Evolutionary conservation across 1,140 invertebrate genomes (phyloP).

Genomic region (Panagrolaimus sp.): DNA sequence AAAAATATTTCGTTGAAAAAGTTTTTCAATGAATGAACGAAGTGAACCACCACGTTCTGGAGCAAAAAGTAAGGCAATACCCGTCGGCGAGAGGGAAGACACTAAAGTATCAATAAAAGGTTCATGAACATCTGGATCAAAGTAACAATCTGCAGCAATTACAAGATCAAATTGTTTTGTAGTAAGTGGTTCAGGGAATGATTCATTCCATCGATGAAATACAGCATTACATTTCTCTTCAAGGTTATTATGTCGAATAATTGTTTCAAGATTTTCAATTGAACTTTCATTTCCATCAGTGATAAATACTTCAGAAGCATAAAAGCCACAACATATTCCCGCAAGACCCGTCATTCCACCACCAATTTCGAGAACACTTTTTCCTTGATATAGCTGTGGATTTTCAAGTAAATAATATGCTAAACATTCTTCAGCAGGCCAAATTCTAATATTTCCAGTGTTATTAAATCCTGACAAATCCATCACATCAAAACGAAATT

Average conservation of each 20-base stretch:
- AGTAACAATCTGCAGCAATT: background rate
- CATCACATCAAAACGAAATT: no score
- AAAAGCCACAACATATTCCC: background rate
- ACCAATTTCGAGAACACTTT: background rate
- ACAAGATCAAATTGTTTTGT: background rate
- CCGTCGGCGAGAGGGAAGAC: background rate
- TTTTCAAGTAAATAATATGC: background rate
- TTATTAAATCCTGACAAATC: background rate
- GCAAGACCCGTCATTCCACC: background rate
- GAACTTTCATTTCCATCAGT: background rate
- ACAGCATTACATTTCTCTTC: background rate
- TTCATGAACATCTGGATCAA: background rate
- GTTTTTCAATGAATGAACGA: background rate
- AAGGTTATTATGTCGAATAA: background rate
- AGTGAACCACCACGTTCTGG: background rate
- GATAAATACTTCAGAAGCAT: background rate
- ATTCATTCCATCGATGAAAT: background rate
- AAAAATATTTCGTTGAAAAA: background rate
- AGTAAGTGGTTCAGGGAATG: background rate
- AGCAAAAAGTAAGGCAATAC: background rate
- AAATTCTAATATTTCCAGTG: conserved; percentile 3
- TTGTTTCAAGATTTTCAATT: background rate
- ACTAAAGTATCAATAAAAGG: background rate
- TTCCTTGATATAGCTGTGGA: background rate
- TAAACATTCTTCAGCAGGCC: background rate